These are phyloP conservation scores for Myodes glareolus DNA, from an alignment of 2,113 vertebrate species.

Conservation along the genomic window DNA sequence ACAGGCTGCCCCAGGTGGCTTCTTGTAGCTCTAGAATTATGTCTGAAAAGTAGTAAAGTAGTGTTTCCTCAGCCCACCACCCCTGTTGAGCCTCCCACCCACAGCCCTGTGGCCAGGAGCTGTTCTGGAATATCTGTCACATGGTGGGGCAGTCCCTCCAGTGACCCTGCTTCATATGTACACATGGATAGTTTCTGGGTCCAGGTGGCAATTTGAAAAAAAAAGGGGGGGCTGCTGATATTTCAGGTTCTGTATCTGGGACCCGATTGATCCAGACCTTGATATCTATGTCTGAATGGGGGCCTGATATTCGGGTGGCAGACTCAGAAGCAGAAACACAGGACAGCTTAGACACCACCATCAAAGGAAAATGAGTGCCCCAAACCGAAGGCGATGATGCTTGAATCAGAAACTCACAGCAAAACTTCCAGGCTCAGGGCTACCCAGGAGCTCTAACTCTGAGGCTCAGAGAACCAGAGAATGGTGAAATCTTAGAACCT, in stretches of 20 bases:
- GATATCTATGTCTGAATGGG: background rate
- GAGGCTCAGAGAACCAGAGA: conserved; percentile 40
- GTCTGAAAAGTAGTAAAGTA: background rate
- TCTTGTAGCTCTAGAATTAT: background rate
- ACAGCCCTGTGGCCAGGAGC: background rate
- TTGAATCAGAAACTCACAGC: conserved; percentile 42
- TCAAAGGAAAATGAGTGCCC: background rate
- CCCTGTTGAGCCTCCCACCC: background rate
- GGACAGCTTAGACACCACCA: background rate
- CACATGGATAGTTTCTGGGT: background rate
- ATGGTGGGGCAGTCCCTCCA: background rate
- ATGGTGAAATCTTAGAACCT: conserved; percentile 73
- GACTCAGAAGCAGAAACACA: background rate
- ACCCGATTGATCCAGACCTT: background rate
- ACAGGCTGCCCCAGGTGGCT: background rate
- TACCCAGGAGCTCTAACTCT: background rate
- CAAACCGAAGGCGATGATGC: background rate
- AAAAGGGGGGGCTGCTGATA: background rate
- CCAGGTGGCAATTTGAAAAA: background rate
- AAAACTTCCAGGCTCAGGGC: conserved; percentile 10
- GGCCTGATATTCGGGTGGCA: background rate
- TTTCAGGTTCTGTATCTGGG: background rate
- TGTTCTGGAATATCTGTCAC: background rate
- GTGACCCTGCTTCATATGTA: background rate
- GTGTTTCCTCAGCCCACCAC: background rate